Conservation (phyloP, 92 coral and sea anemone species). For the Actinernus sp. region DNA sequence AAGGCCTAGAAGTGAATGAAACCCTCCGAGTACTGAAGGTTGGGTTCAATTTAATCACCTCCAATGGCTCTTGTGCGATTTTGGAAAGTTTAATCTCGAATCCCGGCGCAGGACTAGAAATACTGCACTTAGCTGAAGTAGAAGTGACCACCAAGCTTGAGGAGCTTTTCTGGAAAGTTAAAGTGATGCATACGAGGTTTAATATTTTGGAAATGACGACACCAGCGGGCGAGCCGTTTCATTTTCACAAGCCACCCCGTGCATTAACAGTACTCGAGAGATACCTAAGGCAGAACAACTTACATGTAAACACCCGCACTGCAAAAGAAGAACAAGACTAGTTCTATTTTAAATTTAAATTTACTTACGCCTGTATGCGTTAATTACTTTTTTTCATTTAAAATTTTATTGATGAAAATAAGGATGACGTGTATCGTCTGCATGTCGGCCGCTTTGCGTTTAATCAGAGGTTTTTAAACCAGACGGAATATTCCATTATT, state of each 20-base stretch:
- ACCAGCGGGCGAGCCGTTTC: conserved; percentile 70
- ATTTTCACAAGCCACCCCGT: conserved; percentile 72
- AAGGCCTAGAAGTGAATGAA: conserved; percentile 79
- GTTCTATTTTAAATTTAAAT: too few species aligned
- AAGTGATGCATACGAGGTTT: conserved; percentile 59
- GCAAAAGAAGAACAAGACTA: background rate
- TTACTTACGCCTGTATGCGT: too few species aligned
- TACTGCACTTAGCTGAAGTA: conserved; percentile 74
- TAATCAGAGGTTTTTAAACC: too few species aligned
- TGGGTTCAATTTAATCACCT: conserved; percentile 74
- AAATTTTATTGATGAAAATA: too few species aligned
- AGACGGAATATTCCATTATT: too few species aligned
- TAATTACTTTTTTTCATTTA: too few species aligned
- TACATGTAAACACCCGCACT: conserved; percentile 6
- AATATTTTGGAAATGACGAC: conserved; percentile 68
- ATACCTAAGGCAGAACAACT: conserved; percentile 63
- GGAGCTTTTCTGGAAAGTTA: conserved; percentile 58
- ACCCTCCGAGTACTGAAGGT: conserved; percentile 60
- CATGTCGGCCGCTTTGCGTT: too few species aligned
- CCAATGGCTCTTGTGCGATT: conserved; percentile 71
- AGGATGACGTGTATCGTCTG: too few species aligned
- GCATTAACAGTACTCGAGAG: conserved; percentile 63
- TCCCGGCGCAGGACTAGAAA: conserved; percentile 54
- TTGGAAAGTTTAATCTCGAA: conserved; percentile 64
- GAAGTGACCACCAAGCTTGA: conserved; percentile 69